A percentile compares a stretch with the other conserved stretches of the same genome.
Evolutionary conservation across 53 echinoderm and acorn worm genomes (phyloP).

Genomic region (Stichopus horrens): DNA sequence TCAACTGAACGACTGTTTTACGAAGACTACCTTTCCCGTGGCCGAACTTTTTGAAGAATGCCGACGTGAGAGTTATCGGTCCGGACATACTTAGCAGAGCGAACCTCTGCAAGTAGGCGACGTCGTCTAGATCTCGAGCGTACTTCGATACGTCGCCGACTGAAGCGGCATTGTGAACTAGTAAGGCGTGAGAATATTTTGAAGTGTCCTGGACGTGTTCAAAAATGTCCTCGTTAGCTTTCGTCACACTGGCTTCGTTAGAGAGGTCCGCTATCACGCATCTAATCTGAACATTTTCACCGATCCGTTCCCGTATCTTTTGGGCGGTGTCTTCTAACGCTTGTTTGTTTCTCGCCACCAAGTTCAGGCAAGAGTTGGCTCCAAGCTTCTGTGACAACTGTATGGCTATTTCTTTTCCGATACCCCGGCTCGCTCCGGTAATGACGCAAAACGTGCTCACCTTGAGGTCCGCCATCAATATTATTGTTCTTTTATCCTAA

Average conservation of each 20-base stretch:
- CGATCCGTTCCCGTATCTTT: conserved; percentile 26
- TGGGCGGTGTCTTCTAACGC: conserved; percentile 62
- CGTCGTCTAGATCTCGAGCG: conserved; percentile 25
- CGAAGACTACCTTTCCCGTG: conserved; percentile 42
- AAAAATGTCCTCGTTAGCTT: conserved; percentile 19
- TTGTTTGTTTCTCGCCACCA: conserved; percentile 52
- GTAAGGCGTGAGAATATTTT: conserved; percentile 47
- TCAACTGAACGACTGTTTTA: conserved; percentile 55
- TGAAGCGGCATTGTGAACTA: conserved; percentile 67
- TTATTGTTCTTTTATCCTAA: too few relatives aligned
- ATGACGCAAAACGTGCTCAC: conserved; percentile 57
- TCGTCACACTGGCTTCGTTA: conserved; percentile 4
- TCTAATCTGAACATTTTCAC: conserved; percentile 44
- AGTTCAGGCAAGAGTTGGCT: conserved; percentile 38
- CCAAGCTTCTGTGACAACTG: conserved; percentile 62
- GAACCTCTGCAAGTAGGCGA: conserved; percentile 38
- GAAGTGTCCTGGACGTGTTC: conserved; percentile 37
- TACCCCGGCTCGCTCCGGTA: conserved; percentile 77
- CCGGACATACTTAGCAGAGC: conserved; percentile 46
- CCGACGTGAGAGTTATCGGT: conserved; percentile 47
- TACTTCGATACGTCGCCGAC: conserved; percentile 45
- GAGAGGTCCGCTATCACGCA: conserved; percentile 57
- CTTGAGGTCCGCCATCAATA: too few relatives aligned
- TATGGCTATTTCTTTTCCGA: conserved; percentile 64
- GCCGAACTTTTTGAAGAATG: conserved; percentile 54